Base-by-base conservation (phyloP, 2,888 invertebrate species). In the Furcula furcula region DNA sequence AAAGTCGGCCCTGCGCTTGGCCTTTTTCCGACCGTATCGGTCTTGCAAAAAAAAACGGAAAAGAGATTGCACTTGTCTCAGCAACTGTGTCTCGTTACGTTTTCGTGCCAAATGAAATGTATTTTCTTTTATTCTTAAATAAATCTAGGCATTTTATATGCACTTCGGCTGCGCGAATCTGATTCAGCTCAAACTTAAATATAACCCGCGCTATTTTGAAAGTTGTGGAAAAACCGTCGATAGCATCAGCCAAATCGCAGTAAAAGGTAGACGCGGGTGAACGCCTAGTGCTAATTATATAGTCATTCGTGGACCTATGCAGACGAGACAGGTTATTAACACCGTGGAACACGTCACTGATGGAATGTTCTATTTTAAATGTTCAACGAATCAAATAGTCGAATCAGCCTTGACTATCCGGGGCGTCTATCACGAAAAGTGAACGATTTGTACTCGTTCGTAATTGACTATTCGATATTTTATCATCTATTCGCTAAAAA, bases 221-320 rank as follows among this genome's bases (percentile, higher is more conserved):
- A 43, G 34, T 21, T 21, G n/a, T 52, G 43, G 36, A 44, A 48
- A 47, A 49, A 47, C 40, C 33, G 13, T 43, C 32, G 37, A 40
- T 47, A 46, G 40, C 52, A 52, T 39, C 39, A 19, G 25, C 29
- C 29, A 41, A 46, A 45, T 36, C 40, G 34, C 43, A 46, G 40
- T 50, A 55, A 57, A 53, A 55, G 36, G 53, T 46, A 47, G 53
- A 42, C 55, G 45, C 38, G 34, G 29, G 40, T 31, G 30, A 37
- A 49, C 41, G 58, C 47, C 45, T 55, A 56, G 58, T 65, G 66
- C 63, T 73, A 73, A 75, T 72, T 70, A 58, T 63, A 61, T 42
- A 53, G 53, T 59, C 63, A 65, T 61, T 61, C 52, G 65, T 47
- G 46, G 39, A 34, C 45, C 32, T 43, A 44, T 29, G 14, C 47